These are phyloP conservation scores for Heliocidaris erythrogramma DNA, from an alignment of 35 echinoderm and acorn worm species.

Conservation along the genomic window DNA sequence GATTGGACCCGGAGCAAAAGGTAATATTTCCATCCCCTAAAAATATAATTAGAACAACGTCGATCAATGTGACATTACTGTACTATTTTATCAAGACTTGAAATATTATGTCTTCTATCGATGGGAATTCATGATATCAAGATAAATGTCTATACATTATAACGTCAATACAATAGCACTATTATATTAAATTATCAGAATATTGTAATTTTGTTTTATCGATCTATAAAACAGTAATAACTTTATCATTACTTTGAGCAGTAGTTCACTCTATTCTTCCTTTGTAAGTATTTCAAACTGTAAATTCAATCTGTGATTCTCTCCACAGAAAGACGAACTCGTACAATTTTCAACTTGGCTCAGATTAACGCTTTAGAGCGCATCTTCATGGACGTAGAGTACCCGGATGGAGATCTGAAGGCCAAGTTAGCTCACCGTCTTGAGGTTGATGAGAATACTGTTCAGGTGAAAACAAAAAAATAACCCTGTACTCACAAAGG, in stretches of 20 bases:
- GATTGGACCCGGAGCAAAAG: background rate
- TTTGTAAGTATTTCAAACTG: background rate
- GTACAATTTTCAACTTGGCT: conserved; percentile 85
- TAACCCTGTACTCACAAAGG: background rate
- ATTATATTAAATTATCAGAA: too few species aligned
- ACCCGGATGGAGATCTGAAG: conserved; percentile 75
- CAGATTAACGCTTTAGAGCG: conserved; percentile 80
- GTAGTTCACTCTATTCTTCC: background rate
- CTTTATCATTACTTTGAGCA: too few species aligned
- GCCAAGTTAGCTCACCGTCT: conserved; percentile 80
- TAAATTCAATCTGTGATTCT: background rate
- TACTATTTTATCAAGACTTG: too few species aligned
- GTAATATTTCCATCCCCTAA: background rate
- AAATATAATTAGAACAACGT: too few species aligned
- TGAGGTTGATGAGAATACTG: conserved; percentile 71
- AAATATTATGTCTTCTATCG: too few species aligned
- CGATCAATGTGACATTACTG: too few species aligned
- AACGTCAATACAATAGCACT: too few species aligned
- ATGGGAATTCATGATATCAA: too few species aligned
- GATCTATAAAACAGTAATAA: too few species aligned
- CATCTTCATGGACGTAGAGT: conserved; percentile 70
- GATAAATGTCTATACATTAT: too few species aligned
- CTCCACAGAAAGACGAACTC: conserved; percentile 47
- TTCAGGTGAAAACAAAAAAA: conserved; percentile 57
- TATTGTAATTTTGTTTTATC: too few species aligned